Evolutionary conservation across 2,888 invertebrate species (phyloP), one percentile per base, ranked within the genome.

Genomic region (Mechanitis messenoides): DNA sequence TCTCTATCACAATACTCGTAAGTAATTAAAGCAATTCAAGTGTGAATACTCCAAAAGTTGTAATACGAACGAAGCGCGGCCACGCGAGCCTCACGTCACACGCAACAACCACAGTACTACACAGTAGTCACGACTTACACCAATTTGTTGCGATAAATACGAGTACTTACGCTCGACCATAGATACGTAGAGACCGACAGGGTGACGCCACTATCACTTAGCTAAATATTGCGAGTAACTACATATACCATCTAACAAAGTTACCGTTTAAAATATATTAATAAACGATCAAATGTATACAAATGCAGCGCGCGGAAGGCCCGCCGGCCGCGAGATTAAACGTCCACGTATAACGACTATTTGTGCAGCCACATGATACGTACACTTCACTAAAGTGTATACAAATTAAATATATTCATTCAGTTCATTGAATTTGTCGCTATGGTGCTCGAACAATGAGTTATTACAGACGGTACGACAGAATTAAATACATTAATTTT

Each of bases 1-100:
- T 88, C 88, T 90, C 90, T 90, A 90, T 89, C 90, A 89, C 90
- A 90, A 90, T 89, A 89, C 89, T 89, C 87, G 90, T 89, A 90
- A 89, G 89, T 89, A 90, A 89, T 89, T 90, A 89, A 90, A 90
- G 90, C 90, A 81, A 89, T 87, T 86, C 87, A 87, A 84, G 83
- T 87, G 88, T 89, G 88, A 89, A 89, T 87, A 87, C 87, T 88
- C 87, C 87, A 85, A 86, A 85, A 79, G 83, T 85, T 81, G 85
- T 83, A 83, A 84, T 84, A 83, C 81, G 78, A 83, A 81, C 78
- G 79, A 83, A 82, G 84, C 84, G 82, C 61, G 78, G 77, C 50
- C 31, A 50, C 50, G 31, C 31, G 50, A 31, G 31, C 7, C 50
- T 47, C 47, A 35, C 35, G 76, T 74, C 71, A 70, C 71, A 58